Conservation (phyloP, 2,888 invertebrate species). For the Melikaiella ostensackeni region DNA sequence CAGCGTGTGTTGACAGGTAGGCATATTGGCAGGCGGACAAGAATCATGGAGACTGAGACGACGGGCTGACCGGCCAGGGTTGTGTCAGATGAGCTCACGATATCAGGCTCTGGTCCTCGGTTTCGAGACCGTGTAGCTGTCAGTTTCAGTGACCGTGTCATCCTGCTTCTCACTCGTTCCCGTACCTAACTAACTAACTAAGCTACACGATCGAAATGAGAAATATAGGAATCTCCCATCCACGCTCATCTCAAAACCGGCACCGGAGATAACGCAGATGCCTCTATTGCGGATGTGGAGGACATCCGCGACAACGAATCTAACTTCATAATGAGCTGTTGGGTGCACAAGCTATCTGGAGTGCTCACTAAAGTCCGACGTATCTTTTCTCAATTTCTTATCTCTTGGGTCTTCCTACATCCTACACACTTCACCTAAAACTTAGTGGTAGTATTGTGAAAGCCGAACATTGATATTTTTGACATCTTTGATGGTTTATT, state of each 20-base stretch:
- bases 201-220: conserved; percentile 66
- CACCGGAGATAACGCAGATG: conserved; percentile 62
- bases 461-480: background rate
- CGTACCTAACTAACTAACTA: conserved; percentile 63
- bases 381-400: conserved; percentile 9
- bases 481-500: background rate
- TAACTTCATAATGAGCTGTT: conserved; percentile 54
- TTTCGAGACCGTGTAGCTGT: conserved; percentile 75
- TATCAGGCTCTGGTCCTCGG: conserved; percentile 68
- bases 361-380: conserved; percentile 2
- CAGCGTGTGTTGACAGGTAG: conserved; percentile 77
- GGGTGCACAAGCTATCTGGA: conserved; percentile 48
- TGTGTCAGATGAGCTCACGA: conserved; percentile 75
- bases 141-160: conserved; percentile 75
- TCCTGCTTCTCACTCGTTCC: conserved; percentile 59
- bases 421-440: background rate
- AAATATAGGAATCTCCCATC: conserved; percentile 59
- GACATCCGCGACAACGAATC: conserved; percentile 50
- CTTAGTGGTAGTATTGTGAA: background rate
- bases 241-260: conserved; percentile 51
- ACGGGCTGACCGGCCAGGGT: conserved; percentile 68
- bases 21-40: conserved; percentile 75
- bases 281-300: conserved; percentile 51
- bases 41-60: conserved; percentile 61
- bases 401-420: background rate